These are phyloP conservation scores for Pseudomugil tenellus DNA, from an alignment of 2,797 vertebrate species.

Conservation along the genomic window DNA sequence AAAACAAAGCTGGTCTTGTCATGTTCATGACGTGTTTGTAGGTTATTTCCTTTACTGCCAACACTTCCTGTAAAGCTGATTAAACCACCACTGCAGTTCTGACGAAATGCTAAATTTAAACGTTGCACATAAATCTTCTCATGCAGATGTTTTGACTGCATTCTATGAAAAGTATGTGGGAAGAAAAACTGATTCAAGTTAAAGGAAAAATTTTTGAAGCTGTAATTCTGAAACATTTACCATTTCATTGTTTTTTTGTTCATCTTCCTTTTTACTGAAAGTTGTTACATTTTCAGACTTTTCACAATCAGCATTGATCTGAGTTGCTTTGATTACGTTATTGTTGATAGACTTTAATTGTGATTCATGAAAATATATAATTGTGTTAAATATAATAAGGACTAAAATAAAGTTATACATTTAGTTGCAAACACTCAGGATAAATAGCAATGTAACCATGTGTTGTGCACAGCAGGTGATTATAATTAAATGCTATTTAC, in stretches of 20 bases:
- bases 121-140: not conserved
- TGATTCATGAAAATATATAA: not conserved
- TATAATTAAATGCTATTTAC: no score
- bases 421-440: no score
- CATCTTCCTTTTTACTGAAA: not conserved
- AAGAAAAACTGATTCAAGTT: no score
- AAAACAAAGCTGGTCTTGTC: not conserved
- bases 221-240: no score
- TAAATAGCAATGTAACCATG: no score
- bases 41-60: constrained; percentile 3
- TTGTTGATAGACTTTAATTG: not conserved
- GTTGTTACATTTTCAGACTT: not conserved
- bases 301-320: not conserved
- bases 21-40: not conserved
- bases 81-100: constrained; percentile 2
- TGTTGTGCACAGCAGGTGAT: no score
- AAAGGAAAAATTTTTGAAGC: no score
- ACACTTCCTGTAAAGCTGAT: not conserved
- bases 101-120: not conserved
- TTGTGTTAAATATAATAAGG: no score
- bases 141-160: not conserved
- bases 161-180: no score
- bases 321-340: not conserved
- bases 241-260: not conserved
- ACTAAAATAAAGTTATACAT: no score